Conservation (phyloP, 1,140 invertebrate species). For the Heliothis subflexa region DNA sequence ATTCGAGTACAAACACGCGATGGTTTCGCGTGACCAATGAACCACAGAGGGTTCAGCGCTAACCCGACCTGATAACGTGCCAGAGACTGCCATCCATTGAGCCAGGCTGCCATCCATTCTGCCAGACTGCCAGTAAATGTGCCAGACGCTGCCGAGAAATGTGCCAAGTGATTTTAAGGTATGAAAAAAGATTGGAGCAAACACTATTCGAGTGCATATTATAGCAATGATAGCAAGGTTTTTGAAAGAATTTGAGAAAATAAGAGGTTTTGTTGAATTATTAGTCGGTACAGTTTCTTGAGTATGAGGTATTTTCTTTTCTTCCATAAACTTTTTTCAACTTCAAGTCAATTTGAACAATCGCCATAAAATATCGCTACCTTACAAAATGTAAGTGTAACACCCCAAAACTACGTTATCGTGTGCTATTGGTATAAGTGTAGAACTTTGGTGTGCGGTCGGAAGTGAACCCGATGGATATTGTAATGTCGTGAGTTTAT, state of each 20-base stretch:
- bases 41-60: not conserved
- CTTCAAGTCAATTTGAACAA: no score
- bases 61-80: constrained; percentile 27
- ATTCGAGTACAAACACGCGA: constrained; percentile 1
- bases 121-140: constrained; percentile 4
- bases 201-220: not conserved
- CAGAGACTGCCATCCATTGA: constrained; percentile 8
- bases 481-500: constrained; percentile 12
- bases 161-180: constrained; percentile 1
- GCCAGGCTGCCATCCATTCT: no score
- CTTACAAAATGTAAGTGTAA: no score
- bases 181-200: constrained; percentile 5
- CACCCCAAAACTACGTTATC: no score
- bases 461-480: constrained; percentile 20
- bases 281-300: no score
- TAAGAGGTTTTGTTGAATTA: no score
- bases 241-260: not conserved
- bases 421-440: not conserved
- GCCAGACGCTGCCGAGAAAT: not conserved
- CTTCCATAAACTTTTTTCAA: no score
- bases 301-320: no score
- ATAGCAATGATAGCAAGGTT: not conserved
- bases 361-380: no score
- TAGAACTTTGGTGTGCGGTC: not conserved
- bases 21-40: constrained; percentile 2